Evolutionary conservation across 2,888 invertebrate genomes (phyloP), one percentile per base, ranked within the genome.

Genomic region (Tetragonisca angustula): DNA sequence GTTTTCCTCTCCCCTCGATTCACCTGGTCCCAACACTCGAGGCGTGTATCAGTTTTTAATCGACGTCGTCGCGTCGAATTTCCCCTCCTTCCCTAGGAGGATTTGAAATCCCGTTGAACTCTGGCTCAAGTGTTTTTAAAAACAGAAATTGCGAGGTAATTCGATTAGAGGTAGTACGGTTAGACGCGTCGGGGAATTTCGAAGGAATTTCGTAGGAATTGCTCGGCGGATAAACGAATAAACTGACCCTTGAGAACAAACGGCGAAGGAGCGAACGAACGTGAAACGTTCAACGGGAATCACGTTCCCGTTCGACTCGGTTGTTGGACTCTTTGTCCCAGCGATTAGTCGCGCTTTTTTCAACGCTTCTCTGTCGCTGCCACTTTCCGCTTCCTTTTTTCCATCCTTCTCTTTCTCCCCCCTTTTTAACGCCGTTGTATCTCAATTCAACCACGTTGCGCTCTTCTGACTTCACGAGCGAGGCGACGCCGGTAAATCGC

Each of bases 1-100:
- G 27, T 61, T 62, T 27, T 59, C 50, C 32, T 15, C n/a, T 52
- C 4, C 4, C 17, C 24, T n/a, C 32, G 59, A 69, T 65, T 61
- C 21, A 27, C 21, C 27, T 32, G 17, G 3, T 19, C 59, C 17
- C 61, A 52, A 68, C 36, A 11, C 24, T 36, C 49, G 68, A 24
- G 73, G 4, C 4, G 73, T 77, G 76, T 86, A 87, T 87, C 87
- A 87, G 73, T 82, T 82, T 87, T 87, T 87, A 87, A 87, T 87
- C 85, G 85, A 87, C 61, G 77, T 80, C 69, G 77, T 80, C 43
- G 52, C 79, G 64, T 32, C 32, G 43, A 15, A 19, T 65, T 24
- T 70, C 49, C 61, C 24, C 73, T 74, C 62, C 17, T n/a, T n/a
- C 21, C 13, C 9, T 2, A n/a, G n/a, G 43, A 43, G 43, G 43